Evolutionary conservation across 2,113 vertebrate genomes (phyloP), one percentile per base, ranked within the genome.

Genomic region (Lasiurus cinereus): DNA sequence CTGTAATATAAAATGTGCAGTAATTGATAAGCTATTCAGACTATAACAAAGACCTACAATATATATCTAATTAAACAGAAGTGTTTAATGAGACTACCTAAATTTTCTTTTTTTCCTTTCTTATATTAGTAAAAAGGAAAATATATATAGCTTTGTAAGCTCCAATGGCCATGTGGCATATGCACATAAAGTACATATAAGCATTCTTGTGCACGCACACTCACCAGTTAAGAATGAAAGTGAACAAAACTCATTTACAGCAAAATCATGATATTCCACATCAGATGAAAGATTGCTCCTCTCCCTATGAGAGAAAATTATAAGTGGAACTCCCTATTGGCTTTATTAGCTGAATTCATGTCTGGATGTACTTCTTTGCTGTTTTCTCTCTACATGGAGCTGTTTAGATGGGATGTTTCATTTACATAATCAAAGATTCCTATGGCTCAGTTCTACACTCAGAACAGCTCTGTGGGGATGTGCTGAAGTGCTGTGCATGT

Each of bases 391-490:
- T 94, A 59, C 48, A 29, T 27, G 69, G 77, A 87, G 46, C 46
- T 96, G n/a, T n/a, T 66, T 54, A 21, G 12, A 79, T 54, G 13
- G 48, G 59, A 22, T 86, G 54, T 86, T 94, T 83, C 46, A 80
- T 92, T 96, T 93, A 90, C 90, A 96, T 91, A 96, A 93, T 90
- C 84, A 83, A 83, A 94, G 31, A 50, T 92, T 90, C 90, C 82
- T 88, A 21, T 21, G 36, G n/a, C 21, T 93, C 27, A 87, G 24
- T 87, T 92, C 70, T 59, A 56, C 10, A 31, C 24, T 86, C 54
- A 74, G 36, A 76, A 46, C 5, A 90, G 16, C 15, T 78, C 90
- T 72, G 33, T 67, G 64, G 67, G 48, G 82, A 93, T 48, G 21
- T 33, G 3, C 14, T 43, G 48, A 46, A 88, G n/a, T 43, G 16